These are phyloP conservation scores for Diarsia mendica DNA, from an alignment of 2,888 invertebrate genomes.

Conservation along the genomic window DNA sequence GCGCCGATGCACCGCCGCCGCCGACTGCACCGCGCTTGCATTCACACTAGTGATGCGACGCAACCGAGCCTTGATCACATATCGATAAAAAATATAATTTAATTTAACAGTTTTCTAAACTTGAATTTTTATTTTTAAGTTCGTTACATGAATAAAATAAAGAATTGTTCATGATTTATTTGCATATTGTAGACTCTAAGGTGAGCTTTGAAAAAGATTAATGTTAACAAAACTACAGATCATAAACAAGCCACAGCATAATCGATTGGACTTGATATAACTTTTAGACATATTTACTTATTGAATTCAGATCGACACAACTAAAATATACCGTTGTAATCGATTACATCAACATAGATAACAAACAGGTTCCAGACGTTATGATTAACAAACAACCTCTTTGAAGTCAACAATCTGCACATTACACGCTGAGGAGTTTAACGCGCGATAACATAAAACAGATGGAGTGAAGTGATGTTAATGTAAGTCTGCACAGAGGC, in stretches of 20 bases:
- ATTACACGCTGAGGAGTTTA: slow-evolving; percentile 48
- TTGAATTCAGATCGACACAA: slow-evolving; percentile 35
- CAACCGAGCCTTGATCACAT: slow-evolving; percentile 12
- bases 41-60: slow-evolving; percentile 75
- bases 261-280: slow-evolving; percentile 26
- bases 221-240: slow-evolving; percentile 22
- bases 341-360: slow-evolving; percentile 40
- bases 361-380: slow-evolving; percentile 41
- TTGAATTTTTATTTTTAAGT: background rate
- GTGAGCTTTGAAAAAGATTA: background rate
- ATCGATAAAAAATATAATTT: slow-evolving; percentile 60
- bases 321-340: slow-evolving; percentile 42
- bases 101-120: background rate
- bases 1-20: slow-evolving; percentile 69
- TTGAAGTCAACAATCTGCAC: slow-evolving; percentile 44
- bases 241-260: slow-evolving; percentile 31
- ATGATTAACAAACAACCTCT: slow-evolving; percentile 43
- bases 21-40: slow-evolving; percentile 75
- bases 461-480: slow-evolving; percentile 46
- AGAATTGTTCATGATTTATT: background rate
- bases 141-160: background rate
- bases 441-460: slow-evolving; percentile 55
- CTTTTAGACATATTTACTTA: slow-evolving; percentile 43
- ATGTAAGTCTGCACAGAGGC: slow-evolving; percentile 51
- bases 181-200: background rate